Conservation (phyloP, 2,888 invertebrate genomes). For the Eristalis tenax region DNA sequence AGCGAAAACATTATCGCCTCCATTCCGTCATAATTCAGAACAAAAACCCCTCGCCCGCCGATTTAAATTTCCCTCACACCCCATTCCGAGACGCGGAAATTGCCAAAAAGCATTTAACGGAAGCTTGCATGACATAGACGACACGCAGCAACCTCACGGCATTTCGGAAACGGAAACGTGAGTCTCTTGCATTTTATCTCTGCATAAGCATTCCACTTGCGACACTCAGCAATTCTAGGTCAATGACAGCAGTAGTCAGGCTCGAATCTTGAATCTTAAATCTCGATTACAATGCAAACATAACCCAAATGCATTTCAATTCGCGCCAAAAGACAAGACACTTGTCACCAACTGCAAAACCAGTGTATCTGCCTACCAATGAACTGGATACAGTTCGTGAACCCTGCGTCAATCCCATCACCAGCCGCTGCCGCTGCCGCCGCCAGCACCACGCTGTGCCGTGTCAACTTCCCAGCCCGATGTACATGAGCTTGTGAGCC, state of each 20-base stretch:
- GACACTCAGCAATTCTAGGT: constrained; percentile 17
- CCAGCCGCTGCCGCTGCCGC: background rate
- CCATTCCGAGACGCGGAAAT: background rate
- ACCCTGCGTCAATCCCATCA: constrained; percentile 37
- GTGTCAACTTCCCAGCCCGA: background rate
- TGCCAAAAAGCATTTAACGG: background rate
- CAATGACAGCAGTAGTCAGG: constrained; percentile 31
- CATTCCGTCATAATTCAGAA: background rate
- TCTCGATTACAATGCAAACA: constrained; percentile 13
- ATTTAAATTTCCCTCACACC: background rate
- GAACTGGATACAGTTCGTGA: constrained; percentile 49
- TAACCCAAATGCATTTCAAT: constrained; percentile 52
- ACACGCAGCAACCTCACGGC: background rate
- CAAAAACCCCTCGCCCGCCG: background rate
- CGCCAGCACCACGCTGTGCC: background rate
- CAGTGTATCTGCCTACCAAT: constrained; percentile 16
- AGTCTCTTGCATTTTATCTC: constrained; percentile 25
- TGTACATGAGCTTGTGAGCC: background rate
- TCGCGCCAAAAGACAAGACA: background rate
- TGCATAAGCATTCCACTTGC: constrained; percentile 13
- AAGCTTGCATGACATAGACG: background rate
- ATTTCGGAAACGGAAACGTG: constrained; percentile 35
- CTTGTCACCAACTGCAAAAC: background rate
- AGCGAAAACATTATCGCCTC: background rate
- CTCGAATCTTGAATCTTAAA: background rate